These are phyloP conservation scores for Philopedon plagiatum DNA, from an alignment of 2,888 invertebrate species.

Conservation along the genomic window DNA sequence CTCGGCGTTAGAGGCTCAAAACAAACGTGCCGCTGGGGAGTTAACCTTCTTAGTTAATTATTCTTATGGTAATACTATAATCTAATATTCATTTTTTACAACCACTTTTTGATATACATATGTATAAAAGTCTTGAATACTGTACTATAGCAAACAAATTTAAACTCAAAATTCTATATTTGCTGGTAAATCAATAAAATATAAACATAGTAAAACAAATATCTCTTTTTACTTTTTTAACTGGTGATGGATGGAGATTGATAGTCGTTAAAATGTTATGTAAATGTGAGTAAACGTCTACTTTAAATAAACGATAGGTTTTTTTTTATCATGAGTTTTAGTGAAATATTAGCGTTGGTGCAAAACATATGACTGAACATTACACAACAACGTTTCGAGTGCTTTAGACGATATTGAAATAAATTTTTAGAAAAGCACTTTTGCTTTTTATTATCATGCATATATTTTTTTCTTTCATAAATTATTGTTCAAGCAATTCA, in stretches of 20 bases:
- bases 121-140: no score
- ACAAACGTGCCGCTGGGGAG: no score
- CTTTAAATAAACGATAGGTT: slow-evolving; percentile 12
- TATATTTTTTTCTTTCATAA: no score
- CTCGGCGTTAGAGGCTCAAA: no score
- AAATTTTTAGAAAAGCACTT: background rate
- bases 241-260: background rate
- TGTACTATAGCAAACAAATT: no score
- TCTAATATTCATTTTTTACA: no score
- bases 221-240: background rate
- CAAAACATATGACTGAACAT: background rate
- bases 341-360: background rate
- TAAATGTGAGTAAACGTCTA: slow-evolving; percentile 7
- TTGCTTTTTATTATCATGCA: background rate
- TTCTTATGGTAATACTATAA: no score
- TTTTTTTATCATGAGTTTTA: background rate
- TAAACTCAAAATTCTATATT: background rate
- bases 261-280: background rate
- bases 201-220: background rate
- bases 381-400: background rate
- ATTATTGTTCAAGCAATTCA: no score
- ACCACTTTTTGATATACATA: no score
- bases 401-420: background rate
- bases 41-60: no score
- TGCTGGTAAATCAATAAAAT: background rate